These are phyloP conservation scores for Melanerpes aurifrons DNA, from an alignment of 2,113 vertebrate genomes.

Conservation along the genomic window DNA sequence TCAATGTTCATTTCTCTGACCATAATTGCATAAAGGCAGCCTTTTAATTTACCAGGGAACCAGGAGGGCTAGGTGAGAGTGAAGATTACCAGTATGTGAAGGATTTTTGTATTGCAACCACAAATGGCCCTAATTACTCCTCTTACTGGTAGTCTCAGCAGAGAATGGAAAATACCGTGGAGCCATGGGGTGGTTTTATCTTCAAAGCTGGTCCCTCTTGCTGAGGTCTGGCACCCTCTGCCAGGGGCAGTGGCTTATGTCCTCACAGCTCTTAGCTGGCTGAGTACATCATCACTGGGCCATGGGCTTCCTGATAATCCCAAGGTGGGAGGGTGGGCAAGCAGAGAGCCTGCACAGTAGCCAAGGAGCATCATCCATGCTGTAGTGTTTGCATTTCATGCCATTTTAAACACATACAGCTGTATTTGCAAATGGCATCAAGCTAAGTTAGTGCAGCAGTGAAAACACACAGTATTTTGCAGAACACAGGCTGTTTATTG, in stretches of 20 bases:
- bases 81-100: conserved; percentile 62
- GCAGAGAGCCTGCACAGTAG: not conserved
- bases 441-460: not conserved
- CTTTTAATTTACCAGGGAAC: conserved; percentile 70
- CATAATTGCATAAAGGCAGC: conserved; percentile 71
- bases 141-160: conserved; percentile 6
- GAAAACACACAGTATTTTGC: not conserved
- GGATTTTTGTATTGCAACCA: conserved; percentile 45
- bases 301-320: not conserved
- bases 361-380: not conserved
- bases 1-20: conserved; percentile 74
- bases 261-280: not conserved
- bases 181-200: not conserved
- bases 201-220: not conserved
- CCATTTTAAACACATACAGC: accelerated
- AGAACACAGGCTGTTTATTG: not conserved
- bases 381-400: not conserved
- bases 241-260: accelerated
- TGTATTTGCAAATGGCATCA: not conserved
- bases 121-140: conserved; percentile 30
- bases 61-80: conserved; percentile 63
- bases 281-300: accelerated
- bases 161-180: not conserved
- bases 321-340: accelerated
- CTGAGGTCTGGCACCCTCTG: not conserved